A percentile compares a stretch with the other conserved stretches of the same genome.
These are phyloP conservation scores for Cyprinodon diabolis DNA, from an alignment of 2,797 vertebrate genomes.

Conservation along the genomic window DNA sequence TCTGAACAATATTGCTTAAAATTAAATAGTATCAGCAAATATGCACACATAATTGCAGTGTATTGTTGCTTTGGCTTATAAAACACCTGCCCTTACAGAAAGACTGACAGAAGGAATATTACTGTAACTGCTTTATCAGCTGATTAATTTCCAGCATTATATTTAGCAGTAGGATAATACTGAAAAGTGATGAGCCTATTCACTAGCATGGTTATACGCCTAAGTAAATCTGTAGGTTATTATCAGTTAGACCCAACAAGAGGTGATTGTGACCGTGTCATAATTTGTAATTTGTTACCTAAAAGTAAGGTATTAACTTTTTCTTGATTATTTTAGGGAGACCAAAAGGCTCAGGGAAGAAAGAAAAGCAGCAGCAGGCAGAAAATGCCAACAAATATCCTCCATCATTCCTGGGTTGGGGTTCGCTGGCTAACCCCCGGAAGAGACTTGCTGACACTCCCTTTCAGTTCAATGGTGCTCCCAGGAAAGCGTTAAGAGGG, in stretches of 20 bases:
- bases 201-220: too few species aligned
- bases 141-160: background rate
- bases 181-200: background rate
- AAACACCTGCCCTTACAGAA: background rate
- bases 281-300: background rate
- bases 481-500: conserved; percentile 82
- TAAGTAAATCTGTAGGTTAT: background rate
- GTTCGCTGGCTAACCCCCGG: conserved; percentile 80
- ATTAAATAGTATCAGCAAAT: background rate
- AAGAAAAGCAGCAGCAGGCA: conserved; percentile 75
- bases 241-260: background rate
- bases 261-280: background rate
- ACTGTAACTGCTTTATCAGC: background rate
- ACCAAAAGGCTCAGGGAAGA: conserved; percentile 85
- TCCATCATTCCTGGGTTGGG: conserved; percentile 86
- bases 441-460: conserved; percentile 85
- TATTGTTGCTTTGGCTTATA: background rate
- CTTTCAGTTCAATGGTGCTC: conserved; percentile 87
- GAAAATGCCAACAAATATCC: conserved; percentile 77
- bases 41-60: background rate
- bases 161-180: background rate
- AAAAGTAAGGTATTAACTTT: conserved; percentile 2
- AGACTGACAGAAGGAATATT: background rate
- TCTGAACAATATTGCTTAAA: background rate
- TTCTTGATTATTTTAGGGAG: conserved; percentile 80